Evolutionary conservation across 2,888 invertebrate species (phyloP), one percentile per base, ranked within the genome.

Genomic region (Clunio marinus): DNA sequence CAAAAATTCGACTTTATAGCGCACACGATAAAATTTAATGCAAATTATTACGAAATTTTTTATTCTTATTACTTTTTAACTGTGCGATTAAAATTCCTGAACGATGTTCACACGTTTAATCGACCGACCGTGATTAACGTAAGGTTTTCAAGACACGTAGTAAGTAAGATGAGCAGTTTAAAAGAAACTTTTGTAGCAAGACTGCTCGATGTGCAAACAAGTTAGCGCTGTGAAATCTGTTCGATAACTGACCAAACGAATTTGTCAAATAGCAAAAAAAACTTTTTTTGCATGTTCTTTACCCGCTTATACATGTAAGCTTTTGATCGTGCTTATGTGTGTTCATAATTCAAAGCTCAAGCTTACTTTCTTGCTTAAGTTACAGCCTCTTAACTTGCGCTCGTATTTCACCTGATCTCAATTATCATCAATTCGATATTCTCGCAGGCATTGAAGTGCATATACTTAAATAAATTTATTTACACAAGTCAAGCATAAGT

Each of bases 241-340:
- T 35, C 66, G 24, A 66, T 66, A 51, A 66, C 66, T 66, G 66
- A 46, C 46, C 66, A 66, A 15, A 41, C 37, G 25, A 32, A 24
- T 66, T 51, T 51, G 22, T 51, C 66, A 45, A 63, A 63, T 25
- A 24, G 41, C 27, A 15, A 25, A n/a, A 17, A 8, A 17, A 17
- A n/a, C 51, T 17, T 17, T 17, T 15, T 8, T 17, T 51, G 20
- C 20, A 51, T 51, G n/a, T 41, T 41, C 3, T 41, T 32, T 51
- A 17, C 22, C 7, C 20, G 41, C 15, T 51, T 17, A 22, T 51
- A 20, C 51, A 51, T 51, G 51, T 51, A 51, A 51, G 51, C 22
- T 51, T 51, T 51, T 17, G 51, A 51, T 51, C 17, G 22, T n/a
- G n/a, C n/a, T n/a, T n/a, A n/a, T n/a, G 5, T 17, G 51, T 51